phyloP scores from a whole-genome alignment of 1,140 invertebrate species.

The Brachionus calyciflorus region DNA sequence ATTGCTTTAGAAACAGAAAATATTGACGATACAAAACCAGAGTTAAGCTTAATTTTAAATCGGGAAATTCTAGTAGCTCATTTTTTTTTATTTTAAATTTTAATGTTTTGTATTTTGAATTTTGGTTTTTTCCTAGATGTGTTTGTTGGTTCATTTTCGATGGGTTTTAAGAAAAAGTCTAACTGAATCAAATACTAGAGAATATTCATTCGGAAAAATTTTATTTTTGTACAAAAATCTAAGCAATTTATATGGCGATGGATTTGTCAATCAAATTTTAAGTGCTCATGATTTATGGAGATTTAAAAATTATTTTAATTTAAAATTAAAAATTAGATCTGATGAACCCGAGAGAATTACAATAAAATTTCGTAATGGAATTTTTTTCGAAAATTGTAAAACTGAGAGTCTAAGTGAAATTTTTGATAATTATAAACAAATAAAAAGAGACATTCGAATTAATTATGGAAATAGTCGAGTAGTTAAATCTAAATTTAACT shows the following conservation, averaged over 20 bases:
- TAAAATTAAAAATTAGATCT: background rate
- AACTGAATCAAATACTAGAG: background rate
- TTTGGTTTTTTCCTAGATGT: background rate
- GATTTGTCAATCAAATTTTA: slow-evolving; percentile 29
- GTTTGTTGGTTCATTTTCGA: slow-evolving; percentile 13
- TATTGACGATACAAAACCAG: background rate
- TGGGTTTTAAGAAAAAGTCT: slow-evolving; percentile 19
- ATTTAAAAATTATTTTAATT: background rate
- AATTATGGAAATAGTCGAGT: too few species aligned
- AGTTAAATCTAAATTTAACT: too few species aligned
- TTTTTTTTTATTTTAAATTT: too few species aligned
- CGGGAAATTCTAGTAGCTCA: too few species aligned
- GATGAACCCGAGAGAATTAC: too few species aligned
- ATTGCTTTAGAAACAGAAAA: background rate
- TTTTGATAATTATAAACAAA: too few species aligned
- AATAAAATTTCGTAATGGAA: too few species aligned
- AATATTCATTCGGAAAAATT: background rate
- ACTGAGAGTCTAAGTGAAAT: too few species aligned
- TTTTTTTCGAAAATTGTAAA: too few species aligned
- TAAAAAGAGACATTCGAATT: too few species aligned
- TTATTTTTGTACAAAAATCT: background rate
- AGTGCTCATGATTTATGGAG: background rate
- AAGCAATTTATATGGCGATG: background rate
- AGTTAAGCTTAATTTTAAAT: too few species aligned
- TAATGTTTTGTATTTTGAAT: background rate